Base-by-base conservation (phyloP, 2,888 invertebrate genomes). In the Tetheella fluctuosa region DNA sequence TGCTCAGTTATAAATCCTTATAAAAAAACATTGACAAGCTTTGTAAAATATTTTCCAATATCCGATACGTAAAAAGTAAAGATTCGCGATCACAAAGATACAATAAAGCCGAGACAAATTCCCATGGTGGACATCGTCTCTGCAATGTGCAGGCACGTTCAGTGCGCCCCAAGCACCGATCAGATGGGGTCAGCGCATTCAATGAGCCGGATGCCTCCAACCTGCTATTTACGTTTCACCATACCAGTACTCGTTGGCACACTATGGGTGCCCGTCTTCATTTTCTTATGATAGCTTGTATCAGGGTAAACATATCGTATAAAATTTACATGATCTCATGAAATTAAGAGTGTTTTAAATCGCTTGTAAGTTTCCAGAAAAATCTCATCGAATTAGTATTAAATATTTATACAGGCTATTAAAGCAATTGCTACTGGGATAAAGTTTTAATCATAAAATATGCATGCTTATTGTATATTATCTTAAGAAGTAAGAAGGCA, bases 121-220 rank as follows among this genome's bases (percentile, higher is more conserved):
- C 62, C 69, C 71, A 67, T 70, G 65, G 73, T 76, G 74, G 78
- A 74, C 73, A 66, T 8, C 48, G 68, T 71, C 75, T 70, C 76
- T 83, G 79, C 79, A 86, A 84, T 88, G 85, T 85, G 81, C 80
- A 71, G 73, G 75, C 81, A 78, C 77, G 79, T 73, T 79, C 77
- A 72, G 77, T 76, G 80, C 72, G 84, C 84, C 85, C 77, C 82
- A 71, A 86, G 85, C 83, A 76, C 73, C 85, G 89, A 92, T 91
- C 92, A 92, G 91, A 92, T 92, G 91, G 86, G 92, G 92, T 92
- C 92, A 91, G 86, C 90, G 90, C 87, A 90, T 92, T 92, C 89
- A 91, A 91, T 92, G 87, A 91, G 89, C 88, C 91, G 92, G 91
- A 92, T 91, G 87, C 88, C 86, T 87, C 81, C 84, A 89, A 90